Evolutionary conservation across 37 sponge, comb jelly and placozoan species (phyloP).

Genomic region (Axinella damicornis): DNA sequence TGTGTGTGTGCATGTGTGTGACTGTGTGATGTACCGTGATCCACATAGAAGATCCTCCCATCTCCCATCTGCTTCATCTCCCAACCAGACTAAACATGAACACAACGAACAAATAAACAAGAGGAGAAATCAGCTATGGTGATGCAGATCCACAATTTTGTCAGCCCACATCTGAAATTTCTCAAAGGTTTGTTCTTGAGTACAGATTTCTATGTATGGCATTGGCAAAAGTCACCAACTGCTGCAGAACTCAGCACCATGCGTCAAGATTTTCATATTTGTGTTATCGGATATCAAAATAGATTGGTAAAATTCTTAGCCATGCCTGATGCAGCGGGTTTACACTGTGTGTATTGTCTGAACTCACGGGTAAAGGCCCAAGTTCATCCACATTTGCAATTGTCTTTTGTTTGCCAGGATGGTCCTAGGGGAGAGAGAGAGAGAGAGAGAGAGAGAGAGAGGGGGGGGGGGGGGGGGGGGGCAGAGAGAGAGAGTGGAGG

Average conservation of each 20-base stretch:
- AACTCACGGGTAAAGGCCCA: conserved; percentile 33
- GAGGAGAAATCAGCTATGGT: not conserved
- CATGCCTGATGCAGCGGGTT: no score
- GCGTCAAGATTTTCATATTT: no score
- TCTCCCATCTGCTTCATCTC: conserved; percentile 79
- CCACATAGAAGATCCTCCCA: conserved; percentile 90
- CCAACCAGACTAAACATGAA: conserved; percentile 83
- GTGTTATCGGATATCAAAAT: no score
- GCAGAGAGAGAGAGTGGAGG: not conserved
- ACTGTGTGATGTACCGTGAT: conserved; percentile 86
- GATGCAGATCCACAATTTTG: no score
- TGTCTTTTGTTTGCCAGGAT: no score
- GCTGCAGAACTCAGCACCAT: no score
- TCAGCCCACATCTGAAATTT: no score
- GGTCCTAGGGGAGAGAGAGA: conserved; percentile 31
- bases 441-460: conserved; percentile 18
- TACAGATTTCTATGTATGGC: no score
- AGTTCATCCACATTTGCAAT: conserved; percentile 57
- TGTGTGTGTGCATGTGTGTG: no score
- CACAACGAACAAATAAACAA: not conserved
- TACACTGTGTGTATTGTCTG: not conserved
- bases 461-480: not conserved
- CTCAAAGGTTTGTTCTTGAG: no score
- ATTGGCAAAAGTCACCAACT: no score
- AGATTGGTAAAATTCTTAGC: no score